phyloP scores from a whole-genome alignment of 2,113 vertebrate genomes.

The Lagenorhynchus albirostris region DNA sequence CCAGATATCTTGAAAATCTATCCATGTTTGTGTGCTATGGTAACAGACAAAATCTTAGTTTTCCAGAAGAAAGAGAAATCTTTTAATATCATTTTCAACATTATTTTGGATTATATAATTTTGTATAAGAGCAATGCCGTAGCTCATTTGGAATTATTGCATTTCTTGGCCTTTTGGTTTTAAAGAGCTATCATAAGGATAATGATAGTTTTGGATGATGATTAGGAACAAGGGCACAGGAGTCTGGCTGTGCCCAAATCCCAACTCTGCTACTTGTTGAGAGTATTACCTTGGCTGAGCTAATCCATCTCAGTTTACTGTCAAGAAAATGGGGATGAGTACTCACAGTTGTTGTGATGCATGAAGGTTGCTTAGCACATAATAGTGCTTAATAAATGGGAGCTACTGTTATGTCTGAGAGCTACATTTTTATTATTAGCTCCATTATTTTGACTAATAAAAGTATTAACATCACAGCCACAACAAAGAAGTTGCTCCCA shows the following conservation, averaged over 20 bases:
- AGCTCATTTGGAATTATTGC: neutral
- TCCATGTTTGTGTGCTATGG: neutral
- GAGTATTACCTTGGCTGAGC: neutral
- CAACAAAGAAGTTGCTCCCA: neutral
- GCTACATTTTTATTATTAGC: neutral
- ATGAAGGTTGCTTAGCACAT: neutral
- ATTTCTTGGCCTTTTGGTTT: neutral
- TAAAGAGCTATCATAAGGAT: neutral
- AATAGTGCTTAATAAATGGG: neutral
- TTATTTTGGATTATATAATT: neutral
- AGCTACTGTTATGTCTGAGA: neutral
- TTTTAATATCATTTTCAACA: slow-evolving; percentile 11
- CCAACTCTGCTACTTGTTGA: neutral
- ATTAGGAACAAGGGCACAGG: neutral
- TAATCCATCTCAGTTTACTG: neutral
- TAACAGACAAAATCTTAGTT: neutral
- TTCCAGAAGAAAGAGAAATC: neutral
- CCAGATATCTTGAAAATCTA: neutral
- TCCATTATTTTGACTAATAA: neutral
- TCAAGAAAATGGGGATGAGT: neutral
- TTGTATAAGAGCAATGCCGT: neutral
- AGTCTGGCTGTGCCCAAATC: neutral
- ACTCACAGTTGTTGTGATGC: neutral
- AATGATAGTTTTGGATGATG: neutral
- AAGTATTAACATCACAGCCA: neutral